Conservation (phyloP, 2,888 invertebrate genomes). For the Macaria notata region DNA sequence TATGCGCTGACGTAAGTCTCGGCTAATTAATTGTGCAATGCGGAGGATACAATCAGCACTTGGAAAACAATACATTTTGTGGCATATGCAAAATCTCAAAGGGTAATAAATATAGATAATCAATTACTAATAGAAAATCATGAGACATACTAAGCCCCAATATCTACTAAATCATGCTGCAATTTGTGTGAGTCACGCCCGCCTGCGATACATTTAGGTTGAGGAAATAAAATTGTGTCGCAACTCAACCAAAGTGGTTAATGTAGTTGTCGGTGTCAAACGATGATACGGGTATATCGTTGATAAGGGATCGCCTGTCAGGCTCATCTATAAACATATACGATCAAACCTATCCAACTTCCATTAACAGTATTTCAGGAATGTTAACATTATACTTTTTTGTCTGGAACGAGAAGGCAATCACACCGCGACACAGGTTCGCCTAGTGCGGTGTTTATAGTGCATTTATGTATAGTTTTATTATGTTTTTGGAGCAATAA, state of each 20-base stretch:
- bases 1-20: slow-evolving; percentile 28
- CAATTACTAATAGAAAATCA: no score
- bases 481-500: no score
- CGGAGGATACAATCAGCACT: slow-evolving; percentile 4
- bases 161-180: slow-evolving; percentile 6
- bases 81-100: no score
- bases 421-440: no score
- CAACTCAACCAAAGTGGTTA: slow-evolving; percentile 36
- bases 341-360: no score
- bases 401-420: no score
- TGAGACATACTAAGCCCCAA: no score
- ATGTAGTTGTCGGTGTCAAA: slow-evolving; percentile 50
- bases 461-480: no score
- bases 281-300: slow-evolving; percentile 57
- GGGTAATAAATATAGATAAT: no score
- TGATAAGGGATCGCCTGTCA: slow-evolving; percentile 45
- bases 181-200: slow-evolving; percentile 46
- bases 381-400: no score
- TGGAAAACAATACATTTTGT: not conserved
- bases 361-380: no score
- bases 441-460: no score
- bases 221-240: slow-evolving; percentile 55
- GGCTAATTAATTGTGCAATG: slow-evolving; percentile 30
- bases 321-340: slow-evolving; percentile 24
- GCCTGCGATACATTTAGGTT: slow-evolving; percentile 57